Evolutionary conservation across 1,140 invertebrate genomes (phyloP).

Genomic region (Sycophaga agraensis): DNA sequence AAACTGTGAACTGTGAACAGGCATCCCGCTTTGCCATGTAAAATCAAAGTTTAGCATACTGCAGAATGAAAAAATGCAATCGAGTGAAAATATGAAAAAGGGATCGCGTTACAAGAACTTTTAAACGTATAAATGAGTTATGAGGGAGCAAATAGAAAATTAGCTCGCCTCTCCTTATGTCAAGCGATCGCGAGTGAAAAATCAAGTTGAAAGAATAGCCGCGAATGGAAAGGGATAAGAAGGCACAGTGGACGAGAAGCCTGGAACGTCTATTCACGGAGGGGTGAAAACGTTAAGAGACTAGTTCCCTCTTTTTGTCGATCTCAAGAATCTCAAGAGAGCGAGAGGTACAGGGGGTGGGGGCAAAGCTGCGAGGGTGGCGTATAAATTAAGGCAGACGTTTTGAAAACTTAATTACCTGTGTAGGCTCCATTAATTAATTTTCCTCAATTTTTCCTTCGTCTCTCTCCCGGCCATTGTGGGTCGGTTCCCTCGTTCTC

Average conservation of each 20-base stretch:
- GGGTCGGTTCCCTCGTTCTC: conserved; percentile 25
- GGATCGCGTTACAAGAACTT: too few relatives aligned
- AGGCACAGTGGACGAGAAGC: neutral
- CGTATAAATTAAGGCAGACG: conserved; percentile 46
- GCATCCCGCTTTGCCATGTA: too few relatives aligned
- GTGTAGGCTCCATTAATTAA: conserved; percentile 58
- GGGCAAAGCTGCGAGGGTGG: neutral
- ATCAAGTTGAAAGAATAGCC: neutral
- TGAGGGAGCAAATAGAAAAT: too few relatives aligned
- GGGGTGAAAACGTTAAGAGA: conserved; percentile 15
- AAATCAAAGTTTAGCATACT: too few relatives aligned
- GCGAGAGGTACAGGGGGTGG: neutral
- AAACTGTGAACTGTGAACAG: too few relatives aligned
- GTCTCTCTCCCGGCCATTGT: conserved; percentile 26
- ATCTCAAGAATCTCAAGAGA: conserved; percentile 21
- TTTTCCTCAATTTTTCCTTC: conserved; percentile 53
- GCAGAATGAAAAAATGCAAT: too few relatives aligned
- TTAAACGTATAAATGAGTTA: too few relatives aligned
- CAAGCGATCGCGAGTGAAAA: neutral
- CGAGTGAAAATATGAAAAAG: too few relatives aligned
- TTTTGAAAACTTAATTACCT: conserved; percentile 58
- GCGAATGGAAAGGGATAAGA: neutral
- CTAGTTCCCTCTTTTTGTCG: conserved; percentile 11
- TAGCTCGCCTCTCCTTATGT: neutral
- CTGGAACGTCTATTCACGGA: neutral